phyloP scores from a whole-genome alignment of 2,797 vertebrate species.

The Menidia menidia region DNA sequence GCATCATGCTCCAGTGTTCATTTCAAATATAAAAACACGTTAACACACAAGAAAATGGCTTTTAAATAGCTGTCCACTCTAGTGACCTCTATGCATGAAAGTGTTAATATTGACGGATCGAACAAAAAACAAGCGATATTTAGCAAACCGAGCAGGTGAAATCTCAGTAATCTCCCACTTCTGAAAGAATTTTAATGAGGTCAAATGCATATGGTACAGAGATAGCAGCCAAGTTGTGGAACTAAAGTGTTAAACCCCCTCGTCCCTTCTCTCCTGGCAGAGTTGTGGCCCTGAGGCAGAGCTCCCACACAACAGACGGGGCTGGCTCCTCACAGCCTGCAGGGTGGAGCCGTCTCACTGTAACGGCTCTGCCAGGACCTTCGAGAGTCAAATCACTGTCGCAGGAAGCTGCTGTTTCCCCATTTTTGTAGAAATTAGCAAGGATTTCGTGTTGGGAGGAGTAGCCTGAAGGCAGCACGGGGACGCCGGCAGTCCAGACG shows the following conservation, averaged over 20 bases:
- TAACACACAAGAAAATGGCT: too few species aligned
- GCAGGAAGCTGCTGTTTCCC: slow-evolving; percentile 57
- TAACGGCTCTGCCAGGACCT: slow-evolving; percentile 60
- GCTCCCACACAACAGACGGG: slow-evolving; percentile 79
- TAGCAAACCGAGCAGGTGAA: slow-evolving; percentile 35
- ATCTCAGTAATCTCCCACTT: slow-evolving; percentile 15
- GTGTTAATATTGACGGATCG: too few species aligned
- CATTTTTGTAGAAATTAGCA: slow-evolving; percentile 47
- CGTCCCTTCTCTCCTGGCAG: slow-evolving; percentile 54
- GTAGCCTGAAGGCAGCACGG: slow-evolving; percentile 52
- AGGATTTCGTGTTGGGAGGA: slow-evolving; percentile 14
- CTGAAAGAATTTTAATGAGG: slow-evolving; percentile 59
- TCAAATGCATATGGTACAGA: slow-evolving; percentile 59
- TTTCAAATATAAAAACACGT: too few species aligned
- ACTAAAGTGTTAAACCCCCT: slow-evolving; percentile 42
- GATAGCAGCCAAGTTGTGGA: slow-evolving; percentile 52
- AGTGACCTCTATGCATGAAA: too few species aligned
- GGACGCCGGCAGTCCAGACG: slow-evolving; percentile 54
- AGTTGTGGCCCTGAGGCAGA: slow-evolving; percentile 66
- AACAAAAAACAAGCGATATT: neutral
- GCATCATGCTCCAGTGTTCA: too few species aligned
- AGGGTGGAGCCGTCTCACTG: slow-evolving; percentile 74
- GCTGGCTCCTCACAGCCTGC: slow-evolving; percentile 74
- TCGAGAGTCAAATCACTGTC: slow-evolving; percentile 56
- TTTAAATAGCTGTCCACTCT: too few species aligned